phyloP scores from a whole-genome alignment of 1,140 invertebrate species.

The Magallana ariakensis region DNA sequence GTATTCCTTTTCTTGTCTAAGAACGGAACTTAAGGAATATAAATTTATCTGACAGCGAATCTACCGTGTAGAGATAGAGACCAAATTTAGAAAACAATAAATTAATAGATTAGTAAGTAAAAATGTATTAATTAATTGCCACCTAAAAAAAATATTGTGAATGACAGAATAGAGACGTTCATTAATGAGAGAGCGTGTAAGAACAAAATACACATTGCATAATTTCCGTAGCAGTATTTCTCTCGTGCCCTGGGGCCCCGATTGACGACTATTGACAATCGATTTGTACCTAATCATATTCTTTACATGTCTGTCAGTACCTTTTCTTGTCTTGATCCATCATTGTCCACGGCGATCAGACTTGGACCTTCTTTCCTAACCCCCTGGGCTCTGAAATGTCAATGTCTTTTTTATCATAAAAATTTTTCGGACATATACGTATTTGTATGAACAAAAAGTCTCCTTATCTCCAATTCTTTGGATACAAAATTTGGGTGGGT shows the following conservation, averaged over 20 bases:
- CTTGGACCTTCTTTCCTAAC: background rate
- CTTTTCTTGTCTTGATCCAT: conserved; percentile 21
- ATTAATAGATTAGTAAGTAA: background rate
- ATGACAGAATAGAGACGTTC: conserved; percentile 16
- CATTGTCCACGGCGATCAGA: background rate
- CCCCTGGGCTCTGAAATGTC: conserved; percentile 11
- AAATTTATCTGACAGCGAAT: conserved; percentile 6
- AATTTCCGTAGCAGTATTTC: conserved; percentile 14
- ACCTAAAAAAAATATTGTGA: background rate
- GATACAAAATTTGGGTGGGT: no score
- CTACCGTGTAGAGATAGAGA: background rate
- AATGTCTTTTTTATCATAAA: conserved; percentile 23
- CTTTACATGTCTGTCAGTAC: conserved; percentile 28
- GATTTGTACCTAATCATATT: conserved; percentile 38
- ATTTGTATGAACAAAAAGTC: background rate
- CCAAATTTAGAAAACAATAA: conserved; percentile 1
- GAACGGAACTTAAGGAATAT: background rate
- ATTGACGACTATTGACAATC: conserved; percentile 31
- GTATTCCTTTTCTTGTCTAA: background rate
- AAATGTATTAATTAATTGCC: conserved; percentile 3
- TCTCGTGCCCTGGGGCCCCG: background rate
- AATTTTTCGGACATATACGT: conserved; percentile 12
- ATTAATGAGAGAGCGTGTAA: conserved; percentile 16
- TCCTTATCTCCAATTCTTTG: no score
- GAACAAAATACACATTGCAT: conserved; percentile 32